Evolutionary conservation across 2,888 invertebrate species (phyloP), one percentile per base, ranked within the genome.

Genomic region (Melolontha melolontha): DNA sequence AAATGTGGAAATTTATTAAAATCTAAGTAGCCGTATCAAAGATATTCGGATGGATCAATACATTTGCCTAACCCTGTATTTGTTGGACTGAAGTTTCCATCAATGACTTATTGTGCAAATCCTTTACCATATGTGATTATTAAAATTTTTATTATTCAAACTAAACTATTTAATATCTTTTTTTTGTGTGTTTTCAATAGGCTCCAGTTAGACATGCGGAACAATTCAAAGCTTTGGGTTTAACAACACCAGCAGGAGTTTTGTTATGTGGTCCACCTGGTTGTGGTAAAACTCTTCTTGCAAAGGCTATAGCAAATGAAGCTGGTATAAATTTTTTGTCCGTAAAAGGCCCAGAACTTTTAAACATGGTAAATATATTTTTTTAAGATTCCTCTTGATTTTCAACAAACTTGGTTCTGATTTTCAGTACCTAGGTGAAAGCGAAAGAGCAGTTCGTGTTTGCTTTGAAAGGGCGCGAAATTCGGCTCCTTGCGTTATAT

Each of bases 311-410:
- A 42, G 98, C 99, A 0, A 98, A 98, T 84, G 98, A 99, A 84
- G 96, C 98, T 42, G 97, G 97, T 39, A 95, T 99, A 44, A 99
- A 98, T 84, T 99, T 99, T 77, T 97, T 99, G 76, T 97, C 97
- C 6, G 97, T 99, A 0, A 99, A 98, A 85, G 99, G 99, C 12
- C 98, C 99, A 0, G 99, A 99, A 84, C 84, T 99, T 64, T 86
- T 99, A 67, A 98, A 97, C 80, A 99, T 98, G 98, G 94, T 94
- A 83, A 84, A 80, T 71, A 22, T 17, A 14, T 14, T 52, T 39
- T 64, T 39, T 34, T 59, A 57, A 55, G 41, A 50, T 52, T 71
- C 27, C 39, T 44, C 17, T 39, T 27, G 14, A 55, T 68, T 68
- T 16, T 34, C 47, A 57, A 65, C 47, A 39, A 47, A 6, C 41